A percentile compares a stretch with the other conserved stretches of the same genome.
Conservation (phyloP, 2,113 vertebrate genomes). For the Prietella phreatophila region DNA sequence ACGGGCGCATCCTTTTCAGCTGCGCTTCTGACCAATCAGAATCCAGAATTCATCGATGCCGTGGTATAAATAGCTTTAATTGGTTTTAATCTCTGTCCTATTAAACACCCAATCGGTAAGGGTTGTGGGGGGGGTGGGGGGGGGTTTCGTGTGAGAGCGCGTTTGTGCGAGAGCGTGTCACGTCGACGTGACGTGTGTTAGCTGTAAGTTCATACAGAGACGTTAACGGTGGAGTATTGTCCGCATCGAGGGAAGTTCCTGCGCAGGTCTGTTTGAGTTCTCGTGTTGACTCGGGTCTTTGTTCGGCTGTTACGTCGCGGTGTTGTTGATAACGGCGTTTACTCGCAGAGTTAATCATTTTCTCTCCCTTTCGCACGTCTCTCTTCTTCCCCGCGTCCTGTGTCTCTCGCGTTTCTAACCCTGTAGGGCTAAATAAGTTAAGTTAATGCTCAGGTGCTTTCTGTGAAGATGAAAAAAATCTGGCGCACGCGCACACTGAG, state of each 20-base stretch:
- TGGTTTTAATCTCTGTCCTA: background rate
- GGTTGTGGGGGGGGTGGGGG: too few relatives aligned
- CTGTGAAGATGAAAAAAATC: background rate
- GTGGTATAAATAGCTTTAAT: background rate
- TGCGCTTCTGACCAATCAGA: background rate
- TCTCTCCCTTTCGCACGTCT: background rate
- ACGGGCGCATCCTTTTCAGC: too few relatives aligned
- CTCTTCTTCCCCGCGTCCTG: background rate
- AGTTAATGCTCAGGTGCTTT: background rate
- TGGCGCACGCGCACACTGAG: background rate
- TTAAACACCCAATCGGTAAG: background rate
- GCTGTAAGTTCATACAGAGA: background rate
- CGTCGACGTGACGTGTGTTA: background rate
- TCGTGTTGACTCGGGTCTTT: slow-evolving; percentile 44
- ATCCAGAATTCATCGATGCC: background rate
- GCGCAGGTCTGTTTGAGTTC: slow-evolving; percentile 32
- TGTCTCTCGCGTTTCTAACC: background rate
- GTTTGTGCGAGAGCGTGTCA: background rate
- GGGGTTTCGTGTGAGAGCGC: too few relatives aligned
- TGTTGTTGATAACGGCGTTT: slow-evolving; percentile 22
- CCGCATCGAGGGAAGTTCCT: background rate
- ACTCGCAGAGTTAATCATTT: background rate
- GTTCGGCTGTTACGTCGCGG: slow-evolving; percentile 19
- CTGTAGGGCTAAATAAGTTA: background rate
- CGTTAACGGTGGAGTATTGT: background rate